Percentiles rank a stretch among this genome's conserved stretches.
Evolutionary conservation across 2,797 vertebrate genomes (phyloP).

Genomic region (Phataginus tetradactyla): DNA sequence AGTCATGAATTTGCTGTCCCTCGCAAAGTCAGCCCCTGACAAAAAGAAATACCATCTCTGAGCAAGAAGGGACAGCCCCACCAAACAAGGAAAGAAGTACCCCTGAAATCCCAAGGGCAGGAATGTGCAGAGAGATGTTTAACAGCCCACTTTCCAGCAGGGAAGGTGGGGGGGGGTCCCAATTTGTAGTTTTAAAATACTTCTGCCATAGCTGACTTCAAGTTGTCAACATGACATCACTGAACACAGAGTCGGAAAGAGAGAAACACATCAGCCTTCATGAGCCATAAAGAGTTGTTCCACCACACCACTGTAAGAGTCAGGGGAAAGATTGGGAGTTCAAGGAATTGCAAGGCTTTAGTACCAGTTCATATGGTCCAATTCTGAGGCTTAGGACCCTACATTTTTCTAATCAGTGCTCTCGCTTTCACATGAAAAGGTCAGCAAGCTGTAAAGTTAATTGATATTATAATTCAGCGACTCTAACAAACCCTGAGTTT

Average conservation of each 20-base stretch:
- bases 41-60: not conserved
- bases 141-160: not conserved
- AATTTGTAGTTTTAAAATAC: not conserved
- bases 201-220: not conserved
- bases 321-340: accelerated
- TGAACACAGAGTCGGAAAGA: not conserved
- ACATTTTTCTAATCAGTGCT: not conserved
- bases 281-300: not conserved
- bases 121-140: not conserved
- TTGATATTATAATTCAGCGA: not conserved
- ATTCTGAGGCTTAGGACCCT: not conserved
- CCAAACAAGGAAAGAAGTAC: not conserved
- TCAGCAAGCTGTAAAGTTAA: not conserved
- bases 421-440: not conserved
- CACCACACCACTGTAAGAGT: not conserved
- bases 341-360: not conserved
- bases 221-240: too few relatives aligned
- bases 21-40: not conserved
- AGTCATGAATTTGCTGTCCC: not conserved
- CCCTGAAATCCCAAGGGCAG: not conserved
- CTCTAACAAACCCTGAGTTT: not conserved
- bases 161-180: accelerated
- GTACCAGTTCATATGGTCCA: not conserved
- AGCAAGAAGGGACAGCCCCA: not conserved
- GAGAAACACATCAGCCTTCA: not conserved